These are phyloP conservation scores for Sorex fumeus DNA, from an alignment of 2,113 vertebrate genomes.

Conservation along the genomic window DNA sequence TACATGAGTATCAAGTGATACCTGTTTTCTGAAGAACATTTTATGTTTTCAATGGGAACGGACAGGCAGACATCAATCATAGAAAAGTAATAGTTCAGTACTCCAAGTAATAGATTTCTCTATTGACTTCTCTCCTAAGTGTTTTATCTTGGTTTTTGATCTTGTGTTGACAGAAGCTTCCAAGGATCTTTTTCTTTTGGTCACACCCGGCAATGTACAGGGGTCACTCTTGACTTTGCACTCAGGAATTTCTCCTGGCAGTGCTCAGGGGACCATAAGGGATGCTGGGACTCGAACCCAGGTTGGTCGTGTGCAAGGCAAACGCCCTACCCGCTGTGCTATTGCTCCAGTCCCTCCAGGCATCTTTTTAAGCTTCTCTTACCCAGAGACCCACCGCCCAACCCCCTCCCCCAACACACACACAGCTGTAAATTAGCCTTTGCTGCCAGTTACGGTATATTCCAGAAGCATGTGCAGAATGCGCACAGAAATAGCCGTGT, in stretches of 20 bases:
- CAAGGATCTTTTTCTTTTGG: not conserved
- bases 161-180: conserved; percentile 21
- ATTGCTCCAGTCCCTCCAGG: too few relatives aligned
- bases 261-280: too few relatives aligned
- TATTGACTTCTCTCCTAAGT: conserved; percentile 33
- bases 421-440: not conserved
- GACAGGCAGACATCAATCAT: conserved; percentile 52
- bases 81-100: conserved; percentile 40
- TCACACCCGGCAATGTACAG: too few relatives aligned
- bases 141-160: conserved; percentile 13
- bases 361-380: not conserved
- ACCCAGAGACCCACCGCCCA: not conserved
- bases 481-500: too few relatives aligned
- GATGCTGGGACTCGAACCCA: too few relatives aligned
- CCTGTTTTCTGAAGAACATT: conserved; percentile 36
- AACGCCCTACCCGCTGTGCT: too few relatives aligned
- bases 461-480: too few relatives aligned
- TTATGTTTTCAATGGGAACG: conserved; percentile 39
- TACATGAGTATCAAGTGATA: conserved; percentile 28
- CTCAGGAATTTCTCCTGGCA: too few relatives aligned
- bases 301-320: too few relatives aligned
- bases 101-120: conserved; percentile 11
- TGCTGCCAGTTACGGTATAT: not conserved
- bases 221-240: too few relatives aligned
- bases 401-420: not conserved